A percentile compares a stretch with the other conserved stretches of the same genome.
Conservation (phyloP, 1,140 invertebrate genomes). For the Hycleus phaleratus region DNA sequence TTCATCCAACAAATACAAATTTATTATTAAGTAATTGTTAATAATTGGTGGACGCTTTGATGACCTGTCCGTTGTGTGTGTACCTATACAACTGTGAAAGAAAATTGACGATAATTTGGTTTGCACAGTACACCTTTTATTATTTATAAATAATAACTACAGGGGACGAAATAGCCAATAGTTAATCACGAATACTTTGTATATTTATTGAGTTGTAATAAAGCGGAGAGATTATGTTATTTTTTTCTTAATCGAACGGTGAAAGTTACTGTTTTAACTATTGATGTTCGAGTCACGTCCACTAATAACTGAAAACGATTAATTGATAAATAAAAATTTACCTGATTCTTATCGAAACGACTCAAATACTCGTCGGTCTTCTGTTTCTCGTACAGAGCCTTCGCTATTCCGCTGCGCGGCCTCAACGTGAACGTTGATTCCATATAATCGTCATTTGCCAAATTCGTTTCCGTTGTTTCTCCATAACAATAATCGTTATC, state of each 20-base stretch:
- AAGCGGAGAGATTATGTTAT: too few relatives aligned
- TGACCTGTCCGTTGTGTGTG: conserved; percentile 12
- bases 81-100: background rate
- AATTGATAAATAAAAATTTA: conserved; percentile 39
- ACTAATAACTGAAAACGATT: background rate
- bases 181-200: background rate
- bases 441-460: too few relatives aligned
- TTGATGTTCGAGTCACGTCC: too few relatives aligned
- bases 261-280: too few relatives aligned
- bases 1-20: conserved; percentile 33
- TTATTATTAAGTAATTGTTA: conserved; percentile 36
- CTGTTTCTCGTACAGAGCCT: conserved; percentile 62
- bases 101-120: conserved; percentile 30
- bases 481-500: too few relatives aligned
- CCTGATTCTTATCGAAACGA: conserved; percentile 56
- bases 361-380: conserved; percentile 55
- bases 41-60: conserved; percentile 29
- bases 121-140: conserved; percentile 12
- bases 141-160: background rate
- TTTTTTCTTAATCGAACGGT: too few relatives aligned
- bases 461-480: too few relatives aligned
- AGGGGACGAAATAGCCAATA: background rate
- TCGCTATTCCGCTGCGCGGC: conserved; percentile 57
- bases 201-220: too few relatives aligned
- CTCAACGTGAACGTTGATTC: conserved; percentile 21